Evolutionary conservation across 2,797 vertebrate species (phyloP).

Genomic region (Enteromius anoplus): DNA sequence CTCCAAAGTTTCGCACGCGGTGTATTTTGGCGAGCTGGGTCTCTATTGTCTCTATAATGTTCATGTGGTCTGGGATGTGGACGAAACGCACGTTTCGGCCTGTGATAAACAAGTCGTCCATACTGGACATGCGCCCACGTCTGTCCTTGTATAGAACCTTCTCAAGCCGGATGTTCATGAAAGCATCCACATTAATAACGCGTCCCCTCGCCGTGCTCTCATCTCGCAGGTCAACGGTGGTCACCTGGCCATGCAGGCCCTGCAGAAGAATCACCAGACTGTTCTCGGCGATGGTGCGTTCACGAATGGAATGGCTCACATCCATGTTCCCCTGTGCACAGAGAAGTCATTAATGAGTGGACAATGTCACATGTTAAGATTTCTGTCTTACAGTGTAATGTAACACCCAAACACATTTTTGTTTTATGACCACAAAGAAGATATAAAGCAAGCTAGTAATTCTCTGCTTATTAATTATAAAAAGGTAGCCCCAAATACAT

Average conservation of each 20-base stretch:
- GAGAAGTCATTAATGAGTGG: not conserved
- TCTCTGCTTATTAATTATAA: not conserved
- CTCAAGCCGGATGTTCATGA: constrained; percentile 92
- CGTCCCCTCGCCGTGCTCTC: constrained; percentile 86
- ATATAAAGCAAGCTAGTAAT: not conserved
- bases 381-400: not conserved
- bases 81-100: constrained; percentile 92
- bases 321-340: constrained; percentile 64
- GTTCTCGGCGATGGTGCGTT: constrained; percentile 93
- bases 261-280: constrained; percentile 93
- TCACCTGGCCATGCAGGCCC: constrained; percentile 85
- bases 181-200: constrained; percentile 90
- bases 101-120: constrained; percentile 89
- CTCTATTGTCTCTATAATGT: constrained; percentile 87
- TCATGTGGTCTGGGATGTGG: constrained; percentile 89
- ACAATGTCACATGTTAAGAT: not conserved
- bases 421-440: not conserved
- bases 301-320: constrained; percentile 85
- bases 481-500: not conserved
- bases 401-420: not conserved
- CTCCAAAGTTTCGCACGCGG: constrained; percentile 84
- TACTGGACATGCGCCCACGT: constrained; percentile 68
- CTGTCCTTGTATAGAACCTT: constrained; percentile 84
- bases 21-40: constrained; percentile 86
- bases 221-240: constrained; percentile 91